These are phyloP conservation scores for Vulpes lagopus DNA, from an alignment of 2,113 vertebrate genomes.

Conservation along the genomic window DNA sequence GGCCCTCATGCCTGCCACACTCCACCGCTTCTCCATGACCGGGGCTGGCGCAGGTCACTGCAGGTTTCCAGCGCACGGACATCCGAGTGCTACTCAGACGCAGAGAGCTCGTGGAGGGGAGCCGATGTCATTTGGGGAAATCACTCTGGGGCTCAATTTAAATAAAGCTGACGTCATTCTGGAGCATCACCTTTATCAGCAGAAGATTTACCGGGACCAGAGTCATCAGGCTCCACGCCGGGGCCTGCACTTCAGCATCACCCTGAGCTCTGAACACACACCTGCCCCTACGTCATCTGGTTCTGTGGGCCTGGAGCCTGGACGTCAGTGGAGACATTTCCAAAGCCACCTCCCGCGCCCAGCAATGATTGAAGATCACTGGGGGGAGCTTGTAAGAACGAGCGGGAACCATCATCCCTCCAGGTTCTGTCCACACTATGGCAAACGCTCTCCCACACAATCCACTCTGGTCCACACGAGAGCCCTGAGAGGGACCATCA, in stretches of 20 bases:
- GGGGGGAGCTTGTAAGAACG: neutral
- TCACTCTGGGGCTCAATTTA: no score
- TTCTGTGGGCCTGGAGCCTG: neutral
- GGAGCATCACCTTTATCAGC: neutral
- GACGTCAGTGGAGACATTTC: accelerated
- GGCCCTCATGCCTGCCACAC: accelerated
- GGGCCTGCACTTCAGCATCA: neutral
- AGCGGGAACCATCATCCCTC: neutral
- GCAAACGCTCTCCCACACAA: neutral
- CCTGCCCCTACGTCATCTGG: neutral
- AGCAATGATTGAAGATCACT: neutral
- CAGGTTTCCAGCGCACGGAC: accelerated
- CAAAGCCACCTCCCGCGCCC: neutral
- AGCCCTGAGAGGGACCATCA: neutral
- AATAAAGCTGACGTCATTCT: accelerated
- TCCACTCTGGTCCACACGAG: neutral
- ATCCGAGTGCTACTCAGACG: neutral
- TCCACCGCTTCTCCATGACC: neutral
- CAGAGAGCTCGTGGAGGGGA: neutral
- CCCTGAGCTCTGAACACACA: neutral
- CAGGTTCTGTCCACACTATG: no score
- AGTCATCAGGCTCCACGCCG: neutral
- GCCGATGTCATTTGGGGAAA: neutral
- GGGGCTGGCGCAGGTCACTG: neutral
- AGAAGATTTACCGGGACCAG: neutral